These are phyloP conservation scores for Lepidocolaptes lacrymiger DNA, from an alignment of 2,797 vertebrate genomes.

Conservation along the genomic window DNA sequence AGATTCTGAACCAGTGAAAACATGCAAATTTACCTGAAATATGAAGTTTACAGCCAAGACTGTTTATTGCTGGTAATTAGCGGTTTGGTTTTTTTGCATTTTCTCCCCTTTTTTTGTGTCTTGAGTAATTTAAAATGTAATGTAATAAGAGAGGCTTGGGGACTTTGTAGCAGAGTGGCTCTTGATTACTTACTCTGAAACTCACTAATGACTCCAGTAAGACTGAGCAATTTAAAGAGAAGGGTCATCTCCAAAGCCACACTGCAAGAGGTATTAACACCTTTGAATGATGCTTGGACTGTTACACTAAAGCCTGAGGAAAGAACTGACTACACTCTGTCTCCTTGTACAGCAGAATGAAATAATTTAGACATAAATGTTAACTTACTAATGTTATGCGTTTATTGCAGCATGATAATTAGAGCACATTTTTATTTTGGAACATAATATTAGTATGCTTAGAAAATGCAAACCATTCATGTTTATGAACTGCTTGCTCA, in stretches of 20 bases:
- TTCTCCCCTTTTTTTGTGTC: background rate
- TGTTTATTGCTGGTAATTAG: background rate
- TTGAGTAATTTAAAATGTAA: background rate
- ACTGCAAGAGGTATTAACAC: background rate
- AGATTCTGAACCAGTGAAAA: constrained; percentile 4
- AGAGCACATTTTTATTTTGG: background rate
- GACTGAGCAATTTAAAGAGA: background rate
- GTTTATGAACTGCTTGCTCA: background rate
- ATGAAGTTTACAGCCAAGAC: background rate
- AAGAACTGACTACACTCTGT: background rate
- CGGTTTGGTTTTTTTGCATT: background rate
- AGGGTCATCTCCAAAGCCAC: background rate
- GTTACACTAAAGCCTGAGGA: background rate
- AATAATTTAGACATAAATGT: background rate
- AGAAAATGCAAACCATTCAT: background rate
- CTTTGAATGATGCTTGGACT: background rate
- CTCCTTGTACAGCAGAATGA: background rate
- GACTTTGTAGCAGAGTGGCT: background rate
- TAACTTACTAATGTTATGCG: background rate
- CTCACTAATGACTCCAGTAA: background rate
- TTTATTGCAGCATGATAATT: background rate
- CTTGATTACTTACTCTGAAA: constrained; percentile 7
- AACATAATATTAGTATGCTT: background rate
- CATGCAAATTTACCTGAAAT: constrained; percentile 11
- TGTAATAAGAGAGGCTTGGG: background rate